Evolutionary conservation across 1,140 invertebrate genomes (phyloP).

Genomic region (Microvelia longipes): DNA sequence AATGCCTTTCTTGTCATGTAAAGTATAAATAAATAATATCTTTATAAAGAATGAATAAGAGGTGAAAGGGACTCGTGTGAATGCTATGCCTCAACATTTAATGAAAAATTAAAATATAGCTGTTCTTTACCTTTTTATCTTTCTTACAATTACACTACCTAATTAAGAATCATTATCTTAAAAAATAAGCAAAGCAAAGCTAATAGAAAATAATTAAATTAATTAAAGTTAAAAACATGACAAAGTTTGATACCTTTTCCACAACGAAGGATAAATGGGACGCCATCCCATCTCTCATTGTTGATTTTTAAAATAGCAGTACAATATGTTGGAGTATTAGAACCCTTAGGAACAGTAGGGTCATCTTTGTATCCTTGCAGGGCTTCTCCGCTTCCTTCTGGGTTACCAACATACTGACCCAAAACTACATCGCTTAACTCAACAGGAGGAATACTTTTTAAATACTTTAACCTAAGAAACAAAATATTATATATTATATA

Average conservation of each 20-base stretch:
- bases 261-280: conserved; percentile 94
- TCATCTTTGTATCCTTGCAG: conserved; percentile 86
- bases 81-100: no score
- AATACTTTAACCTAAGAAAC: conserved; percentile 66
- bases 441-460: conserved; percentile 70
- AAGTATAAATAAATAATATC: no score
- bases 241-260: conserved; percentile 78
- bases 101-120: no score
- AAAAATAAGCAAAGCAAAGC: no score
- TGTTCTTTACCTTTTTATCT: no score
- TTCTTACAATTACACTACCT: no score
- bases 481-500: neutral
- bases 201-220: no score
- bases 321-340: conserved; percentile 92
- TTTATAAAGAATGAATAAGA: no score
- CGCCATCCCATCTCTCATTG: conserved; percentile 98
- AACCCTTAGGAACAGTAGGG: conserved; percentile 75
- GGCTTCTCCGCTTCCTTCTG: conserved; percentile 58
- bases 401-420: conserved; percentile 93
- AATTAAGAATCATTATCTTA: no score
- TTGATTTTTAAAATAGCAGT: conserved; percentile 75
- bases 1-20: no score
- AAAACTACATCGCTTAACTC: conserved; percentile 72
- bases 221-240: no score
- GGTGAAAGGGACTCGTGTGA: no score